Conservation (phyloP, 1,140 invertebrate species). For the Drosophila obscura region DNA sequence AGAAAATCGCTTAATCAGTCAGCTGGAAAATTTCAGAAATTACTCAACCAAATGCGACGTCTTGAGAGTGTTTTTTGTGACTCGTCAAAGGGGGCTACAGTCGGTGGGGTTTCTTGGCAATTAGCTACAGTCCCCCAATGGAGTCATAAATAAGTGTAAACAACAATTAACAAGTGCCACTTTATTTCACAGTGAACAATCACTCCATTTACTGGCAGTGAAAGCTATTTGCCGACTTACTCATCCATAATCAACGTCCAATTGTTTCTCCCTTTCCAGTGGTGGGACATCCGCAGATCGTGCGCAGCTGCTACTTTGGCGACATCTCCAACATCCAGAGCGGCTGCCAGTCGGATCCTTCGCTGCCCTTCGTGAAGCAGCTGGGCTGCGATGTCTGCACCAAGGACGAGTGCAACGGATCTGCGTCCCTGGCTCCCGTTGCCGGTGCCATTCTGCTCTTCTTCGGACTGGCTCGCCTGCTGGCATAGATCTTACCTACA, state of each 20-base stretch:
- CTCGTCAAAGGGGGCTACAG: not conserved
- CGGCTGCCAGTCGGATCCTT: constrained; percentile 73
- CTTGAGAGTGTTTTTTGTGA: not conserved
- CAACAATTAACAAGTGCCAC: constrained; percentile 38
- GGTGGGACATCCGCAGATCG: constrained; percentile 67
- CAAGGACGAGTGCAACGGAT: constrained; percentile 76
- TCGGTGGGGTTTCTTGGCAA: constrained; percentile 20
- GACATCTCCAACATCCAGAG: constrained; percentile 57
- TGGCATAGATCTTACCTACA: constrained; percentile 61
- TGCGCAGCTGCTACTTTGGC: constrained; percentile 74
- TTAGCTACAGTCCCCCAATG: not conserved
- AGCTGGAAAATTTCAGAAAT: too few relatives aligned
- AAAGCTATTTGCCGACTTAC: constrained; percentile 43
- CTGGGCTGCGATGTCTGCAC: constrained; percentile 75
- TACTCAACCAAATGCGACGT: not conserved
- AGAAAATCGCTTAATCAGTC: too few relatives aligned
- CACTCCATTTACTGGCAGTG: constrained; percentile 40
- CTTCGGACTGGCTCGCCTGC: constrained; percentile 68
- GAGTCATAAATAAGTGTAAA: constrained; percentile 10
- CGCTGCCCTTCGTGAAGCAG: constrained; percentile 70
- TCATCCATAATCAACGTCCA: constrained; percentile 9
- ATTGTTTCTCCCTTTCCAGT: constrained; percentile 45
- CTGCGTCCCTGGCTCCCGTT: constrained; percentile 56
- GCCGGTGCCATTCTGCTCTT: constrained; percentile 66
- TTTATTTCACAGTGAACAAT: constrained; percentile 14